These are phyloP conservation scores for Eupithecia subfuscata DNA, from an alignment of 2,888 invertebrate species.

Conservation along the genomic window DNA sequence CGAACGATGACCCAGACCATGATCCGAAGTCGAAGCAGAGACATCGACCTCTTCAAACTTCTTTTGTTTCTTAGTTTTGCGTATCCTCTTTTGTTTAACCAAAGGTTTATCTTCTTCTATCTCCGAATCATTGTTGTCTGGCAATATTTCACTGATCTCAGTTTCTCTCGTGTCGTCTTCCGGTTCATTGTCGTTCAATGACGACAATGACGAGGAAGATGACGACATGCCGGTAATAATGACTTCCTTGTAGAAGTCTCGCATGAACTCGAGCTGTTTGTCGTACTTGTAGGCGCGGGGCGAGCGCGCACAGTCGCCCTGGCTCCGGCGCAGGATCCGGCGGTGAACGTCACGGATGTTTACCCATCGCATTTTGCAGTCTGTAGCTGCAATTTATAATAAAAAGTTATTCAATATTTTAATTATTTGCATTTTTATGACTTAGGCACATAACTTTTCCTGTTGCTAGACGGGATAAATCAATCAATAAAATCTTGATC, in stretches of 20 bases:
- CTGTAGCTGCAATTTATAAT: slow-evolving; percentile 61
- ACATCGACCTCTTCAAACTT: slow-evolving; percentile 45
- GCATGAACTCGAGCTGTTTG: slow-evolving; percentile 67
- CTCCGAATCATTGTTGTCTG: slow-evolving; percentile 56
- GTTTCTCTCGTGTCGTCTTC: slow-evolving; percentile 40
- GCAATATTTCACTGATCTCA: slow-evolving; percentile 40
- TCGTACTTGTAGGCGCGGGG: slow-evolving; percentile 72
- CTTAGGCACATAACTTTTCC: neutral
- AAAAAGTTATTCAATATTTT: too few relatives aligned
- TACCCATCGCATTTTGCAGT: slow-evolving; percentile 78
- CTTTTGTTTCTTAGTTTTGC: slow-evolving; percentile 46
- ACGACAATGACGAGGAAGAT: too few relatives aligned
- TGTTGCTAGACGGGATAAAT: neutral
- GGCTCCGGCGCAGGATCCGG: slow-evolving; percentile 64
- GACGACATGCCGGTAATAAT: slow-evolving; percentile 43
- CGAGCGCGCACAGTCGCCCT: slow-evolving; percentile 43
- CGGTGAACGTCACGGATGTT: slow-evolving; percentile 77
- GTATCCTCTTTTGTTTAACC: neutral
- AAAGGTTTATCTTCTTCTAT: slow-evolving; percentile 49
- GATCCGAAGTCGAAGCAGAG: slow-evolving; percentile 49
- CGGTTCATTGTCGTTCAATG: too few relatives aligned
- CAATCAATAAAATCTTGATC: neutral
- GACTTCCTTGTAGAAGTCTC: slow-evolving; percentile 69
- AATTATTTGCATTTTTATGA: neutral
- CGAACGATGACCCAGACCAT: too few relatives aligned